Evolutionary conservation across 2,797 vertebrate species (phyloP), one percentile per base, ranked within the genome.

Genomic region (Vipera ursinii): DNA sequence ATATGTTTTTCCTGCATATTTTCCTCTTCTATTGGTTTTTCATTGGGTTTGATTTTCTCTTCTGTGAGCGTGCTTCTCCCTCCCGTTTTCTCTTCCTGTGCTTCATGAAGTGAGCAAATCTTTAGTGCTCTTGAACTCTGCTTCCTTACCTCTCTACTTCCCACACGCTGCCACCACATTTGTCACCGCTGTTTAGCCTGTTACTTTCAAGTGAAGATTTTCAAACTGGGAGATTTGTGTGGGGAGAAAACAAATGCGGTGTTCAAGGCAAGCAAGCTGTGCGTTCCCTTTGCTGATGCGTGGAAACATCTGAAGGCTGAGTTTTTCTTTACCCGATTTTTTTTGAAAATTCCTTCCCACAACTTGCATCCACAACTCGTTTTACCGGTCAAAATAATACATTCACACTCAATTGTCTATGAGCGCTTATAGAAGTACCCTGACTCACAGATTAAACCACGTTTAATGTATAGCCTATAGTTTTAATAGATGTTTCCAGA

Each of bases 41-140:
- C 90, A 28, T 89, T 88, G 22, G 24, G 14, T 87, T 94, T 94
- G 89, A 92, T 95, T 92, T 51, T 32, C 90, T 91, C 94, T 95
- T 93, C 95, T 94, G 94, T 94, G 93, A 93, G 90, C 94, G 92
- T 93, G 92, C 96, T 95, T 95, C 94, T 93, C 88, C 93, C 95
- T 95, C 95, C 96, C 92, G 94, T 82, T 82, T 17, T 48, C 22
- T 95, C 0, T 95, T 93, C 8, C 94, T 93, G 91, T 8, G 7
- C 93, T 94, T 95, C 95, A 91, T 95, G 26, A 96, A 97, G 92
- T 97, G 96, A 97, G 96, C 96, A 96, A 97, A 95, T 95, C 93
- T 95, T 93, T 95, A 92, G 93, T 95, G 95, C 93, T 94, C 69
- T 95, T 92, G 93, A 95, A 95, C 94, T 90, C 94, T 93, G 65